phyloP scores from a whole-genome alignment of 2,113 vertebrate species.

The Anarrhichthys ocellatus region DNA sequence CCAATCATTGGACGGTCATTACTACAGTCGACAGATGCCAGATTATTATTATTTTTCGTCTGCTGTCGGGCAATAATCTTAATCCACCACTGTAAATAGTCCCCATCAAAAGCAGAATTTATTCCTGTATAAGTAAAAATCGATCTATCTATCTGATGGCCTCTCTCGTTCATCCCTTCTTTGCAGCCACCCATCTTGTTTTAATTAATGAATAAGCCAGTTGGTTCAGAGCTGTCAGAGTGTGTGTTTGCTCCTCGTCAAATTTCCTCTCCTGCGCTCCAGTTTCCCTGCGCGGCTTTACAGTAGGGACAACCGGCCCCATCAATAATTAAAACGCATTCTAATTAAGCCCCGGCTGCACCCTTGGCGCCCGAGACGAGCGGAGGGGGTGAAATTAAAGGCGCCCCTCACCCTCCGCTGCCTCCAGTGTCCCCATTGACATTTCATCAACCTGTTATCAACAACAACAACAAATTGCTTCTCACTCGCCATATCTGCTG shows the following conservation, averaged over 20 bases:
- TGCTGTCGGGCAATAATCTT: not conserved
- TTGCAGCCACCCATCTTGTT: slow-evolving; percentile 48
- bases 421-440: slow-evolving; percentile 46
- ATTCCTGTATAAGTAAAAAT: not conserved
- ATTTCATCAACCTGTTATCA: slow-evolving; percentile 56
- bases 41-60: not conserved
- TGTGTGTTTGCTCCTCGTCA: slow-evolving; percentile 76
- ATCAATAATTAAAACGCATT: slow-evolving; percentile 86
- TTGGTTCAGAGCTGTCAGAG: slow-evolving; percentile 79
- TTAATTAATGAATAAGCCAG: slow-evolving; percentile 81
- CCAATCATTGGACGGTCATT: not conserved
- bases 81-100: not conserved
- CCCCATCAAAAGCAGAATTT: not conserved
- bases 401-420: slow-evolving; percentile 49
- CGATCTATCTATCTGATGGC: not conserved
- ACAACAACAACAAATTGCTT: slow-evolving; percentile 54
- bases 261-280: slow-evolving; percentile 77
- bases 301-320: slow-evolving; percentile 73
- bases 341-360: slow-evolving; percentile 82
- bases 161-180: slow-evolving; percentile 18
- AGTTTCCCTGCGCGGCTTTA: slow-evolving; percentile 76
- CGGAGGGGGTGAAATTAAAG: slow-evolving; percentile 73
- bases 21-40: not conserved
- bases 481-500: slow-evolving; percentile 47
- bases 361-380: slow-evolving; percentile 56